Evolutionary conservation across 92 coral and sea anemone species (phyloP).

Genomic region (Hydrozoanthus gracilis): DNA sequence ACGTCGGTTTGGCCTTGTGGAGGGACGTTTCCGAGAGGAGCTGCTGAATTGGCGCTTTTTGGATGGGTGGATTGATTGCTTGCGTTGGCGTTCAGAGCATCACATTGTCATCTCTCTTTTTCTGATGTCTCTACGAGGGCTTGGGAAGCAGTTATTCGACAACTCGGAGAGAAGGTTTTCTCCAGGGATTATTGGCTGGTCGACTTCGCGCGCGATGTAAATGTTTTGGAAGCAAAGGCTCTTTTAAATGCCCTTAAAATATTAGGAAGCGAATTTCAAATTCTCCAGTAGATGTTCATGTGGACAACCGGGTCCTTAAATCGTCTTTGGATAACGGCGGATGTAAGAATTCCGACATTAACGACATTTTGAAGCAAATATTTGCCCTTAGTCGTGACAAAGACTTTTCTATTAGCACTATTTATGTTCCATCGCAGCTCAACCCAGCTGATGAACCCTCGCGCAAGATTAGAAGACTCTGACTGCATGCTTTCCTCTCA

Average conservation of each 20-base stretch:
- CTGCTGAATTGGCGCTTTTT: conserved; percentile 3
- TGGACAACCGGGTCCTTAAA: conserved; percentile 46
- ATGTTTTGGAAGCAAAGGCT: conserved; percentile 47
- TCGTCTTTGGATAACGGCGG: conserved; percentile 47
- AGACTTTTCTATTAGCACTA: conserved; percentile 28
- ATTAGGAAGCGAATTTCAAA: conserved; percentile 38
- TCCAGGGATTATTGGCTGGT: not conserved
- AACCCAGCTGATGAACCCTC: conserved; percentile 55
- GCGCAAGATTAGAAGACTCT: conserved; percentile 7
- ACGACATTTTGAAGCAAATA: conserved; percentile 49
- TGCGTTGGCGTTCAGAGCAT: conserved; percentile 35
- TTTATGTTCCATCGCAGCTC: conserved; percentile 35
- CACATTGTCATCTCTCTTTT: conserved; percentile 32
- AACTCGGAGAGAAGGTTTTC: not conserved
- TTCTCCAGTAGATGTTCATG: conserved; percentile 55
- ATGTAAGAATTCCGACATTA: conserved; percentile 2
- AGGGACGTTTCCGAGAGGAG: conserved; percentile 39
- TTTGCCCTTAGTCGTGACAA: conserved; percentile 26
- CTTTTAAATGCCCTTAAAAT: conserved; percentile 50
- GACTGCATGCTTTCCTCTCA: conserved; percentile 51
- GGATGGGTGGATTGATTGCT: conserved; percentile 20
- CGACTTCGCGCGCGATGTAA: not conserved
- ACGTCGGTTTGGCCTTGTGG: conserved; percentile 2
- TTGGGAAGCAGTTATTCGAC: not conserved
- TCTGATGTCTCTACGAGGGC: conserved; percentile 16